Evolutionary conservation across 2,888 invertebrate genomes (phyloP), one percentile per base, ranked within the genome.

Genomic region (Drosophila barbarae): DNA sequence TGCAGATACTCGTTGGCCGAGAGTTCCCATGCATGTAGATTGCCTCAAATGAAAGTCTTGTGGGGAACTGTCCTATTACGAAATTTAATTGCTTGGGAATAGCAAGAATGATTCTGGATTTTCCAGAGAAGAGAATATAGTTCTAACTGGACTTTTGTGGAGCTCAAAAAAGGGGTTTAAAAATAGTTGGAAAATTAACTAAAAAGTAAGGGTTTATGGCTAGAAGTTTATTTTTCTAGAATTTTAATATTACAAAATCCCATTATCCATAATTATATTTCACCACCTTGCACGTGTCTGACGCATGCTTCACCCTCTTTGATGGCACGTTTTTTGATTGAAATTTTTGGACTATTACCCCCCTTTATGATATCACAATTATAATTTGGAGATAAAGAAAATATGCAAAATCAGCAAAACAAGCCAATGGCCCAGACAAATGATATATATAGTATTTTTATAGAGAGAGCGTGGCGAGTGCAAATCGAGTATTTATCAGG

Each of bases 261-360:
- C 1, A 12, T 28, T 7, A 28, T 9, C 18, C 10, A n/a, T 2
- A 23, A 13, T 10, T 5, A 18, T 32, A 63, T 65, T 63, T 49
- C 42, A 61, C 36, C 38, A 42, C 18, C 39, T 9, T 36, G 39
- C 85, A 84, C 80, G 77, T 73, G 71, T 74, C 38, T 53, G 42
- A 36, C 42, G 32, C 83, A 59, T 82, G 85, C 36, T 52, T 65
- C 9, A 10, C 2, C 21, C 18, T 42, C 47, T 61, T 57, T 49
- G 47, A 18, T 23, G 60, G 58, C 79, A 84, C 82, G 77, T 82
- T 78, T 77, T 77, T 30, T 30, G 50, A 59, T 35, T 23, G 57
- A 54, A 68, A 54, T 38, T 59, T 59, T 42, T 47, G 18, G 50
- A n/a, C 56, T 30, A 30, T 46, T 38, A 68, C 50, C 39, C 30